Conservation (phyloP, 2,113 vertebrate species). For the Tragelaphus imberbis region DNA sequence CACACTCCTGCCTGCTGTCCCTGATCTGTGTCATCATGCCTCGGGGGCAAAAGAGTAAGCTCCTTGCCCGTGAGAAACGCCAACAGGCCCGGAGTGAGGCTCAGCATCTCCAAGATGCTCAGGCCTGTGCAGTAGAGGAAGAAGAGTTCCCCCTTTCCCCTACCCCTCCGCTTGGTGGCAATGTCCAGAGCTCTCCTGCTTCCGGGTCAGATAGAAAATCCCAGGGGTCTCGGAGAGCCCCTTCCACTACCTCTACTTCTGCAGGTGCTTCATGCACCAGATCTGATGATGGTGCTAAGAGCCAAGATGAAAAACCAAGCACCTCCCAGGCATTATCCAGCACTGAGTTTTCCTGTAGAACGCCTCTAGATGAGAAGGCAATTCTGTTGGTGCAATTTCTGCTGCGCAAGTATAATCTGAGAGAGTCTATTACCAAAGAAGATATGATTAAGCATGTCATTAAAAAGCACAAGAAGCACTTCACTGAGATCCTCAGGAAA, state of each 20-base stretch:
- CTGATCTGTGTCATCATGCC: neutral
- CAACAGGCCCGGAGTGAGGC: neutral
- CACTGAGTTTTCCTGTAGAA: neutral
- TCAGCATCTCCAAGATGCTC: neutral
- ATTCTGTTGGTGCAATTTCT: conserved; percentile 10
- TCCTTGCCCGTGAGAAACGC: neutral
- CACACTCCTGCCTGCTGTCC: neutral
- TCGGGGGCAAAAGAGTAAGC: conserved; percentile 36
- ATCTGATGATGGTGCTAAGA: neutral
- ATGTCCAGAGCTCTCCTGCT: neutral
- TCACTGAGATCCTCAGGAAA: neutral
- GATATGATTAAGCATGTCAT: neutral
- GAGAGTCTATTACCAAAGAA: conserved; percentile 22
- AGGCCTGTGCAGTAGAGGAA: neutral
- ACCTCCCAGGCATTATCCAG: neutral
- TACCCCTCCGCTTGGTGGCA: neutral
- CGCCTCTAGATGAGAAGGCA: neutral
- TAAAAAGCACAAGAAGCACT: neutral
- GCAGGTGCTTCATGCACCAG: neutral
- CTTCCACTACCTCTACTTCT: neutral
- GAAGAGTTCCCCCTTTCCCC: neutral
- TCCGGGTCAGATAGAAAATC: neutral
- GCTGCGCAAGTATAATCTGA: neutral
- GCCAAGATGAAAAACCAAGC: neutral
- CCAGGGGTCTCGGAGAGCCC: neutral